These are phyloP conservation scores for Aquatica leii DNA, from an alignment of 2,888 invertebrate species.

Conservation along the genomic window DNA sequence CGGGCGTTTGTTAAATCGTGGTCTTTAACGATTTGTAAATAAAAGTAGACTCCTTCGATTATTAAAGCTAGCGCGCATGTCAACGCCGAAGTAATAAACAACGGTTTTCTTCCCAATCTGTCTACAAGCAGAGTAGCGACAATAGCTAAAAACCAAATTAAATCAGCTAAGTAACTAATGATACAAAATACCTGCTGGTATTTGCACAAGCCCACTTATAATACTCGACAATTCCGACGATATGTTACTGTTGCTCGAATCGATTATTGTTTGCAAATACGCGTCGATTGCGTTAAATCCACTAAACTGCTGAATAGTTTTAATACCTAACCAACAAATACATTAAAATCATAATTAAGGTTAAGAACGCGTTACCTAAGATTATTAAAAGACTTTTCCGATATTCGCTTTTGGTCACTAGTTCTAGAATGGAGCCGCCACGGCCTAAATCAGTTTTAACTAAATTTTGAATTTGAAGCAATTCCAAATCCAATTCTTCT, in stretches of 20 bases:
- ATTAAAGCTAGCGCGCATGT: conserved; percentile 65
- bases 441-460: conserved; percentile 54
- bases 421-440: conserved; percentile 52
- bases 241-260: conserved; percentile 63
- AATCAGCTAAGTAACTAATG: not conserved
- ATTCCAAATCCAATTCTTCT: conserved; percentile 51
- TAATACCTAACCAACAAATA: conserved; percentile 67
- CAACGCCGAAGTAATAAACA: conserved; percentile 65
- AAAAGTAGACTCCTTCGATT: conserved; percentile 65
- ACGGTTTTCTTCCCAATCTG: conserved; percentile 64
- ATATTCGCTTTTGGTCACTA: conserved; percentile 47
- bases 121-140: conserved; percentile 55
- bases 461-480: conserved; percentile 46
- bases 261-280: conserved; percentile 69
- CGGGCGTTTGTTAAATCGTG: conserved; percentile 59
- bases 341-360: too few species aligned
- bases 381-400: conserved; percentile 3
- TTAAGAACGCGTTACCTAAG: not conserved
- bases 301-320: conserved; percentile 68
- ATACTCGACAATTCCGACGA: conserved; percentile 67
- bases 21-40: conserved; percentile 61
- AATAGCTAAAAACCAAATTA: conserved; percentile 20
- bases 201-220: conserved; percentile 67
- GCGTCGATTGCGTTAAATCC: conserved; percentile 68
- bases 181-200: conserved; percentile 62